Percentiles rank a stretch among this genome's conserved stretches.
Evolutionary conservation across 2,113 vertebrate species (phyloP).

Genomic region (Menura novaehollandiae): DNA sequence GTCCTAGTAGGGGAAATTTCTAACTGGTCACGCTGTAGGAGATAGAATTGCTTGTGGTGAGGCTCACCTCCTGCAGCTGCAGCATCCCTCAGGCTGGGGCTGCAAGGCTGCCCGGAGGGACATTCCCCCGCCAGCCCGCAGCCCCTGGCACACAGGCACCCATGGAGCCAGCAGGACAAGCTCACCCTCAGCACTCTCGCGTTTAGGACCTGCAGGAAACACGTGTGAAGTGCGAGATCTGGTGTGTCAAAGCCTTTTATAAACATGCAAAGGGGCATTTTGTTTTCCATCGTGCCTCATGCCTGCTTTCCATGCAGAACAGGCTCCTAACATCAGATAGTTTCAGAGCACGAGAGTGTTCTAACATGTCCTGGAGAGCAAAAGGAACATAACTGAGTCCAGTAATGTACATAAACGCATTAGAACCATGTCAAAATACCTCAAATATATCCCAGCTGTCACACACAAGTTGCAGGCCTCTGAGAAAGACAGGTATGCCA

Average conservation of each 20-base stretch:
- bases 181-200: fast-evolving
- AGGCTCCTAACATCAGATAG: background rate
- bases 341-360: background rate
- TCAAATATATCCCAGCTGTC: background rate
- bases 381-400: fast-evolving
- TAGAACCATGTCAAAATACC: background rate
- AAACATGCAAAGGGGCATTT: background rate
- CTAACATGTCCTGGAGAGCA: fast-evolving
- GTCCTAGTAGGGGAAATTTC: background rate
- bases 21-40: background rate
- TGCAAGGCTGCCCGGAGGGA: too few species aligned
- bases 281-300: fast-evolving
- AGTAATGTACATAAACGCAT: background rate
- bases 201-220: background rate
- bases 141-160: fast-evolving
- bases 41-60: background rate
- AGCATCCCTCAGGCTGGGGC: background rate
- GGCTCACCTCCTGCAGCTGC: background rate
- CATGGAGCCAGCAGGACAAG: background rate
- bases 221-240: fast-evolving
- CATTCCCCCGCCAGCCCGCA: background rate
- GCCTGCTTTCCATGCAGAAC: background rate
- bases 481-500: background rate
- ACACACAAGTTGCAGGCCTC: background rate
- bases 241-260: background rate